Evolutionary conservation across 1,140 invertebrate genomes (phyloP).

Genomic region (Drosophila kohkoa): DNA sequence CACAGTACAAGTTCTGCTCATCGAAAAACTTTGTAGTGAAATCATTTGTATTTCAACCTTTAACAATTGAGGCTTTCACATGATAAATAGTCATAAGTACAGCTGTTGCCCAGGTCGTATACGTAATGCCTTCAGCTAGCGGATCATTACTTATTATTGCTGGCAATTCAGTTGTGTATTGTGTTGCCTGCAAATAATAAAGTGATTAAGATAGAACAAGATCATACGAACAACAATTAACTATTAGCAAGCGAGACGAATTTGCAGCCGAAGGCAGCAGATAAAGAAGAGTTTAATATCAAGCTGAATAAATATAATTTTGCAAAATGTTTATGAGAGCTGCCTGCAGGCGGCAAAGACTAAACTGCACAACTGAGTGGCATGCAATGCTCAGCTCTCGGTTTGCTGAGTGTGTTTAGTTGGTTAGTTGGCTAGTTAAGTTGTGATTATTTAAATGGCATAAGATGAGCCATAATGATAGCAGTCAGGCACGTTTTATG

Average conservation of each 20-base stretch:
- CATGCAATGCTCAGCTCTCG: neutral
- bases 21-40: no score
- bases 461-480: conserved; percentile 73
- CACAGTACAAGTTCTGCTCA: no score
- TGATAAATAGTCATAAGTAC: no score
- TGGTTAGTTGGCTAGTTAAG: conserved; percentile 44
- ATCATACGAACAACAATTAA: neutral
- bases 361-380: neutral
- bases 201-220: neutral
- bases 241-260: neutral
- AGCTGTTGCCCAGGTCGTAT: no score
- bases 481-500: conserved; percentile 65
- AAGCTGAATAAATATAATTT: neutral
- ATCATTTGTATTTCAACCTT: no score
- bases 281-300: neutral
- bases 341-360: conserved; percentile 8
- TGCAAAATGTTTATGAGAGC: conserved; percentile 17
- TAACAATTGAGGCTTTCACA: no score
- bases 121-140: no score
- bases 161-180: neutral
- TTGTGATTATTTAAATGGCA: conserved; percentile 78
- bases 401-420: neutral
- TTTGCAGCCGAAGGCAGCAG: neutral
- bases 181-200: neutral
- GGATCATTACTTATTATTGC: neutral